Evolutionary conservation across 1,140 invertebrate genomes (phyloP).

Genomic region (Bombus affinis): DNA sequence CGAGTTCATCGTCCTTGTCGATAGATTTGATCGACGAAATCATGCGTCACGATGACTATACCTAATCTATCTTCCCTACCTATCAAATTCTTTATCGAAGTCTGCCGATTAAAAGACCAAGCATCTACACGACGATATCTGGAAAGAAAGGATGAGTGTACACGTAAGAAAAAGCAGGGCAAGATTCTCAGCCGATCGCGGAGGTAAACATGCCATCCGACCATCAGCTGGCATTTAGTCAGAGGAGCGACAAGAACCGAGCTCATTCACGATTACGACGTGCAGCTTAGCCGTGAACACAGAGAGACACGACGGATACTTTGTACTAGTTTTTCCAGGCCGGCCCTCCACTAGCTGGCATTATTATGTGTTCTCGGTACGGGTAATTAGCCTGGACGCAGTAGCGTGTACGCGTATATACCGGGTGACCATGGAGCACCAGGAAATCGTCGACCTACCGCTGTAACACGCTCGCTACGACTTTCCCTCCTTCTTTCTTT

Average conservation of each 20-base stretch:
- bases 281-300: constrained; percentile 32
- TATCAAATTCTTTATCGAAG: background rate
- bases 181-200: constrained; percentile 1
- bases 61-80: too few species aligned
- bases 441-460: constrained; percentile 51
- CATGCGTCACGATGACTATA: too few species aligned
- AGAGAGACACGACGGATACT: constrained; percentile 64
- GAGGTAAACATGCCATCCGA: constrained; percentile 53
- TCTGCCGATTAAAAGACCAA: background rate
- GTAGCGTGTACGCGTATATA: constrained; percentile 45
- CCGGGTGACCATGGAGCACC: constrained; percentile 51
- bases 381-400: constrained; percentile 70
- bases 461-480: background rate
- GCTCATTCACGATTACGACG: constrained; percentile 66
- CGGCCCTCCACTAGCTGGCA: constrained; percentile 55
- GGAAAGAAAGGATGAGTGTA: background rate
- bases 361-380: constrained; percentile 73
- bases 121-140: too few species aligned
- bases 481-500: background rate
- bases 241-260: constrained; percentile 66
- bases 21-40: too few species aligned
- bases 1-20: too few species aligned
- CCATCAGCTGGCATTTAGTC: constrained; percentile 67
- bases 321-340: constrained; percentile 72
- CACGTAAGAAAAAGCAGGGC: background rate